Percentiles rank a stretch among this genome's conserved stretches.
Evolutionary conservation across 2,113 vertebrate species (phyloP).

Genomic region (Calyptommatus sinebrachiatus): DNA sequence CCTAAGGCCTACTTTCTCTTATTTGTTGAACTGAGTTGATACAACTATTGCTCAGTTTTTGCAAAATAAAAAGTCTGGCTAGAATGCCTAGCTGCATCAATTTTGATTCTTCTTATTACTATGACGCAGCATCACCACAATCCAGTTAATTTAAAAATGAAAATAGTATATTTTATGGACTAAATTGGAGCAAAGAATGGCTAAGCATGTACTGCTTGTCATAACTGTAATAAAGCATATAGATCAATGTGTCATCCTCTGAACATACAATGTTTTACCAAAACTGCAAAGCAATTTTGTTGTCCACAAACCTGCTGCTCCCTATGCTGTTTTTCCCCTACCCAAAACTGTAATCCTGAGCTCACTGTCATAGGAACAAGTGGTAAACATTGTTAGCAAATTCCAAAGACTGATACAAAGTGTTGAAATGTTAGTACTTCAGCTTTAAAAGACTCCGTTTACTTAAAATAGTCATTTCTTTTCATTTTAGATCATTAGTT

Average conservation of each 20-base stretch:
- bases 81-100: conserved; percentile 43
- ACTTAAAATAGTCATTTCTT: too few relatives aligned
- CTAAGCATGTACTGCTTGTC: conserved; percentile 1
- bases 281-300: neutral
- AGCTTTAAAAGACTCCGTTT: too few relatives aligned
- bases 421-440: neutral
- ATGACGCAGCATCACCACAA: conserved; percentile 31
- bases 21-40: conserved; percentile 59
- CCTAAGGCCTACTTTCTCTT: neutral
- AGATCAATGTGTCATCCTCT: conserved; percentile 6
- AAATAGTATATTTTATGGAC: conserved; percentile 34
- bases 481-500: conserved; percentile 4
- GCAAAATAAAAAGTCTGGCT: conserved; percentile 37
- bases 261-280: neutral
- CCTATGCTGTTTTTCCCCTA: neutral
- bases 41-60: conserved; percentile 41
- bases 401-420: too few relatives aligned
- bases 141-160: conserved; percentile 42
- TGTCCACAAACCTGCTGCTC: too few relatives aligned
- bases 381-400: too few relatives aligned
- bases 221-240: conserved; percentile 16
- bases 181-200: conserved; percentile 8
- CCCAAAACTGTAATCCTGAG: too few relatives aligned
- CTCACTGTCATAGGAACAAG: too few relatives aligned
- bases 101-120: conserved; percentile 29